phyloP scores from a whole-genome alignment of 2,113 vertebrate genomes.

The Cebidichthys violaceus region DNA sequence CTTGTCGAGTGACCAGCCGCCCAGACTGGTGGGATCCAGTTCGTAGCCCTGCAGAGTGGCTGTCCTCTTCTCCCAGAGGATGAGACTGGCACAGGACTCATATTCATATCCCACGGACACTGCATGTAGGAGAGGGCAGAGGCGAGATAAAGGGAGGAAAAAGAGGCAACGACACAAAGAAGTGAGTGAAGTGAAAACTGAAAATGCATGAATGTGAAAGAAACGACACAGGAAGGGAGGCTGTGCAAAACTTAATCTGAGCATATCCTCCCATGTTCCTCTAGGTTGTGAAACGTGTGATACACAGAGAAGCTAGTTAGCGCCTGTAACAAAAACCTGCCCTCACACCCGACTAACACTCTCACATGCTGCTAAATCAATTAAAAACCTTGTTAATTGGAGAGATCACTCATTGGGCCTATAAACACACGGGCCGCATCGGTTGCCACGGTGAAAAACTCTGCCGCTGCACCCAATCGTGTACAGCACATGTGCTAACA shows the following conservation, averaged over 20 bases:
- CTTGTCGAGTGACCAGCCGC: conserved; percentile 97
- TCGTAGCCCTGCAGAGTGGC: conserved; percentile 94
- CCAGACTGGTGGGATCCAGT: conserved; percentile 94
- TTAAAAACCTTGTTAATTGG: conserved; percentile 79
- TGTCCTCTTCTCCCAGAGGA: conserved; percentile 98
- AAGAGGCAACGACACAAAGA: neutral
- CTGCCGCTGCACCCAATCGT: neutral
- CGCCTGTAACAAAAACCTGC: conserved; percentile 68
- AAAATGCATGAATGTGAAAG: neutral
- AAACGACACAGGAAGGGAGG: neutral
- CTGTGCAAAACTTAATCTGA: conserved; percentile 39
- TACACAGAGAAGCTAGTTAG: conserved; percentile 77
- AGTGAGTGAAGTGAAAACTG: neutral
- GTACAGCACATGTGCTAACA: conserved; percentile 16
- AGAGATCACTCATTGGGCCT: conserved; percentile 53
- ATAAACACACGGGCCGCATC: conserved; percentile 36
- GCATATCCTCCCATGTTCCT: conserved; percentile 38
- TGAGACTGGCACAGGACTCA: conserved; percentile 95
- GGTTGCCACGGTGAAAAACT: conserved; percentile 28
- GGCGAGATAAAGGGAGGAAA: neutral
- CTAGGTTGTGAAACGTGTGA: conserved; percentile 60
- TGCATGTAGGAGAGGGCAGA: conserved; percentile 59
- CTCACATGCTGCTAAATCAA: conserved; percentile 64
- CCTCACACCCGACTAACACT: conserved; percentile 74
- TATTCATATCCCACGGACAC: conserved; percentile 99